Percentiles rank a stretch among this genome's conserved stretches.
phyloP scores from a whole-genome alignment of 2,888 invertebrate genomes.

The Nowickia ferox region DNA sequence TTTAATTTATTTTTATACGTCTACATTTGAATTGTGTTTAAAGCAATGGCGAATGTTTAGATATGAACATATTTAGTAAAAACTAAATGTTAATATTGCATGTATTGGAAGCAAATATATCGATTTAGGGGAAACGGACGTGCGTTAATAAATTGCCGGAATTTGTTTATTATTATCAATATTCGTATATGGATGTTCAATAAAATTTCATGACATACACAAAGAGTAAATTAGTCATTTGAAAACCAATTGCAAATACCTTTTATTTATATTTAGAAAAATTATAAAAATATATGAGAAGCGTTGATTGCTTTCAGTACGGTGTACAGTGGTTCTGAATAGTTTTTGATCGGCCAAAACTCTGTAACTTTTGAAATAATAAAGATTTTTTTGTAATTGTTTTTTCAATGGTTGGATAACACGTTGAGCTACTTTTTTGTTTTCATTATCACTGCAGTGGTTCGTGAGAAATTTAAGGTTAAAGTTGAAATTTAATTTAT shows the following conservation, averaged over 20 bases:
- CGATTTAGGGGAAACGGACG: constrained; percentile 32
- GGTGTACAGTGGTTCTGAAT: too few species aligned
- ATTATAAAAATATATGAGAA: too few species aligned
- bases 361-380: too few species aligned
- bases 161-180: constrained; percentile 9
- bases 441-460: too few species aligned
- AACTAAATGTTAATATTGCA: not conserved
- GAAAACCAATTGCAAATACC: not conserved
- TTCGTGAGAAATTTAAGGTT: too few species aligned
- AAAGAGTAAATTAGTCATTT: not conserved
- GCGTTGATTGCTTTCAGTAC: too few species aligned
- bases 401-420: too few species aligned
- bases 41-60: not conserved
- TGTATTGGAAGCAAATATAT: not conserved
- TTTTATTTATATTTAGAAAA: too few species aligned
- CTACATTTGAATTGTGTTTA: not conserved
- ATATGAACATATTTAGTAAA: not conserved
- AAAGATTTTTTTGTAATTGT: too few species aligned
- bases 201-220: not conserved
- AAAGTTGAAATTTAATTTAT: too few species aligned
- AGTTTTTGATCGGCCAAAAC: too few species aligned
- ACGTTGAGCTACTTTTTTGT: too few species aligned
- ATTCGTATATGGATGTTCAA: not conserved
- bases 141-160: constrained; percentile 50
- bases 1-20: constrained; percentile 3